Percentiles rank a stretch among this genome's conserved stretches.
Evolutionary conservation across 1,140 invertebrate genomes (phyloP).

Genomic region (Drosophila elegans): DNA sequence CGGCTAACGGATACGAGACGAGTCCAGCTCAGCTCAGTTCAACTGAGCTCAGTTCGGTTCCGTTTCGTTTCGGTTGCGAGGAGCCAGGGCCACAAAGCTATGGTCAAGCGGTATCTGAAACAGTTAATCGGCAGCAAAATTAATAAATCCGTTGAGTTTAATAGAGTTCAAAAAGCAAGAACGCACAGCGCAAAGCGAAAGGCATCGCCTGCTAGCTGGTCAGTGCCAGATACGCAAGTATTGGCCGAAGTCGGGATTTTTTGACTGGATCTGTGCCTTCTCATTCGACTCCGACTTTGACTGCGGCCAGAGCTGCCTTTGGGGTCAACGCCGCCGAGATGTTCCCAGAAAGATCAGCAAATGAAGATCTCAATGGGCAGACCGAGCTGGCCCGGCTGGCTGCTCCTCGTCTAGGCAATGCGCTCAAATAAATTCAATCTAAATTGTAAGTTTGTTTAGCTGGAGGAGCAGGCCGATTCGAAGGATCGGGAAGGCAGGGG

Average conservation of each 20-base stretch:
- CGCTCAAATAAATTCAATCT: constrained; percentile 84
- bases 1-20: constrained; percentile 65
- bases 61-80: constrained; percentile 2
- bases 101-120: constrained; percentile 77
- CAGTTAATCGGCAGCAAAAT: constrained; percentile 82
- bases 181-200: constrained; percentile 46
- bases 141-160: constrained; percentile 82
- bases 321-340: constrained; percentile 80
- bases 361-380: constrained; percentile 81
- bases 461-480: constrained; percentile 33
- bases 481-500: constrained; percentile 4
- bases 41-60: constrained; percentile 6
- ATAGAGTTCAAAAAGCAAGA: constrained; percentile 79
- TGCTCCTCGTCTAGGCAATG: constrained; percentile 76
- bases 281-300: constrained; percentile 4
- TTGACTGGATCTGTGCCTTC: constrained; percentile 46
- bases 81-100: constrained; percentile 21
- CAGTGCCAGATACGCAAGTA: constrained; percentile 62
- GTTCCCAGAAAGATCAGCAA: constrained; percentile 84
- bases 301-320: constrained; percentile 50
- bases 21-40: neutral
- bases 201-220: constrained; percentile 23
- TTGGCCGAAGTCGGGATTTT: constrained; percentile 26
- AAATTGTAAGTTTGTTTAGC: constrained; percentile 84
- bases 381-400: constrained; percentile 42